Base-by-base conservation (phyloP, 2,888 invertebrate species). In the Troilus luridus region DNA sequence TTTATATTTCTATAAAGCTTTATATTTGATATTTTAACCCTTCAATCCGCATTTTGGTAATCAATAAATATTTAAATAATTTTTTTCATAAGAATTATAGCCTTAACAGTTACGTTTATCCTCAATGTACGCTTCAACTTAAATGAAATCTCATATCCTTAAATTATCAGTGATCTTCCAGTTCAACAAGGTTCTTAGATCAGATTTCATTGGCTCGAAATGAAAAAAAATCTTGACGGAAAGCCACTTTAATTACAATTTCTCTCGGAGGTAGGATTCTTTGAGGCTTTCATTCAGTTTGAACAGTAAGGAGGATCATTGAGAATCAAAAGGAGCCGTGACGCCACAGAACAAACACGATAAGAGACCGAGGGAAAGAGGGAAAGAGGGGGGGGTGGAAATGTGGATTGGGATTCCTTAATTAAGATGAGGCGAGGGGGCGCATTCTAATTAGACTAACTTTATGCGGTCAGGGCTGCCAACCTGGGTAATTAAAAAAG, bases 381-480 rank as follows among this genome's bases (percentile, higher is more conserved):
- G 67, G 54, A n/a, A 9, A 10, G 12, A 21, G 21, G n/a, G 85
- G 21, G 19, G 58, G n/a, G 85, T 56, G 85, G 56, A n/a, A 41
- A n/a, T 56, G 85, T 85, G 85, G 85, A 58, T 56, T 85, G 56
- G 56, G 85, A 85, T 85, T 56, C 85, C 56, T 85, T 85, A 85
- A 85, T 85, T 85, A 85, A 58, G 85, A 85, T 58, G 85, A 56
- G 85, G 56, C 85, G 56, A 85, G 85, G 54, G 77, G 85, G 72
- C 72, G 72, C 24, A 85, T 54, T 21, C 85, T 85, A 85, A 85
- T 85, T 85, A 85, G 85, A 85, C 85, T 85, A 85, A 85, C 85
- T 85, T 85, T 85, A 58, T 85, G 85, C 56, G 85, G 56, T n/a
- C 21, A 85, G 11, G 56, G 54, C 56, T 58, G 85, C 85, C 54